A percentile compares a stretch with the other conserved stretches of the same genome.
Evolutionary conservation across 1,140 invertebrate genomes (phyloP).

Genomic region (Tetraneura akinire): DNA sequence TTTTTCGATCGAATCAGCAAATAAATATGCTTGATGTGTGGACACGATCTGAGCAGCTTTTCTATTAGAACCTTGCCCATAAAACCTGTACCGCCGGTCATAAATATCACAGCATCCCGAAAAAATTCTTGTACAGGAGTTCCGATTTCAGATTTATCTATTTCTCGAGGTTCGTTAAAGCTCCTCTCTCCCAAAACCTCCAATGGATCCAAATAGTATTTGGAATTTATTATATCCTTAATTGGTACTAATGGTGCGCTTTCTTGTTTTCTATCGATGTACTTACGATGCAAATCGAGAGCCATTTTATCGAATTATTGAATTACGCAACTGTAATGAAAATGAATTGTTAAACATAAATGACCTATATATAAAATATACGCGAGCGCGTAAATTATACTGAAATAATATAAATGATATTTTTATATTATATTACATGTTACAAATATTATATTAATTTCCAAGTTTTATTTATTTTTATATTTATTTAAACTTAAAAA

Average conservation of each 20-base stretch:
- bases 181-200: constrained; percentile 52
- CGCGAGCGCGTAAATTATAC: too few relatives aligned
- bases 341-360: too few relatives aligned
- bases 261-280: constrained; percentile 30
- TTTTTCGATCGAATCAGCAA: constrained; percentile 74
- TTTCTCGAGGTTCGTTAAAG: constrained; percentile 51
- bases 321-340: not conserved
- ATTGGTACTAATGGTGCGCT: constrained; percentile 25
- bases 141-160: constrained; percentile 48
- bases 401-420: too few relatives aligned
- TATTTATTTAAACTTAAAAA: too few relatives aligned
- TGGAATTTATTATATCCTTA: constrained; percentile 53
- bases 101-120: constrained; percentile 61
- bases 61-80: constrained; percentile 84
- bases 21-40: constrained; percentile 72
- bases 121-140: constrained; percentile 59
- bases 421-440: too few relatives aligned
- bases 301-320: constrained; percentile 39
- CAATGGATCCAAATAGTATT: constrained; percentile 53
- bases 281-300: constrained; percentile 52
- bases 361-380: too few relatives aligned
- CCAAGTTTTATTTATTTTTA: too few relatives aligned
- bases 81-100: constrained; percentile 68
- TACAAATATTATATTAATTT: too few relatives aligned
- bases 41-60: constrained; percentile 77